Evolutionary conservation across 2,888 invertebrate genomes (phyloP).

Genomic region (Aporophyla nigra): DNA sequence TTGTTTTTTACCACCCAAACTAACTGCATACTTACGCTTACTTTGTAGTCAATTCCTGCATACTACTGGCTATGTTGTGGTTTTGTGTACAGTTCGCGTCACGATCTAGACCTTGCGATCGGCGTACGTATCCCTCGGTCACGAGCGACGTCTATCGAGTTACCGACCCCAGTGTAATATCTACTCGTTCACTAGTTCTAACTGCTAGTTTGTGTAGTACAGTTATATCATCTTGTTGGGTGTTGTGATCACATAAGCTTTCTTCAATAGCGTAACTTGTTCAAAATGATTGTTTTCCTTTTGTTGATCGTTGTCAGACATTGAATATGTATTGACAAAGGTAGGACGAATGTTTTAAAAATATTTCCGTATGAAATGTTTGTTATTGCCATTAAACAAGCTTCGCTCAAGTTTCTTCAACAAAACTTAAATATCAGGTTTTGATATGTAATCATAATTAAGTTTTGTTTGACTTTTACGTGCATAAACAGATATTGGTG

Average conservation of each 20-base stretch:
- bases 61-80: conserved; percentile 11
- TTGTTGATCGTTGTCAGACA: neutral
- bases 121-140: conserved; percentile 28
- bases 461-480: conserved; percentile 13
- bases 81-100: conserved; percentile 32
- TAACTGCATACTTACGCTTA: neutral
- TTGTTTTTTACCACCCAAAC: neutral
- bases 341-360: conserved; percentile 30
- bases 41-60: conserved; percentile 16
- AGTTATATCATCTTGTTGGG: neutral
- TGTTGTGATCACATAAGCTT: neutral
- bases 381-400: conserved; percentile 21
- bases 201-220: neutral
- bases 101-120: conserved; percentile 49
- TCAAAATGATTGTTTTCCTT: neutral
- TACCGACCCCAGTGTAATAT: conserved; percentile 19
- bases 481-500: conserved; percentile 11
- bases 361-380: conserved; percentile 14
- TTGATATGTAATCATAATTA: conserved; percentile 22
- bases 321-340: conserved; percentile 9
- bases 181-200: neutral
- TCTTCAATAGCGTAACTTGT: neutral
- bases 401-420: conserved; percentile 15
- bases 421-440: conserved; percentile 26
- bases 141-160: conserved; percentile 43